Evolutionary conservation across 1,140 invertebrate genomes (phyloP).

Genomic region (Periplaneta americana): DNA sequence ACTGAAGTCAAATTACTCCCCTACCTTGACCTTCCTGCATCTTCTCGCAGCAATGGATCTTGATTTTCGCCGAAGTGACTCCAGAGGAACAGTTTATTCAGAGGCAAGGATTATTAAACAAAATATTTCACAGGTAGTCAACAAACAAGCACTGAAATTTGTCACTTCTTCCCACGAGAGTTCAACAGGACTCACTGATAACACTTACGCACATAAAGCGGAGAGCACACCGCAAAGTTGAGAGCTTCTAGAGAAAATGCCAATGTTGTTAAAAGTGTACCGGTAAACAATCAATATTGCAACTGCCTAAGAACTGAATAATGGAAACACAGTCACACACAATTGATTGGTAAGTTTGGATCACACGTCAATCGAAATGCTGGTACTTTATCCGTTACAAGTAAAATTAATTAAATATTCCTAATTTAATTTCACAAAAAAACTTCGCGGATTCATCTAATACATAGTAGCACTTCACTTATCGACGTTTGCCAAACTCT

Average conservation of each 20-base stretch:
- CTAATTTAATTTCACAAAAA: no score
- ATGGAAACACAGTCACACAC: no score
- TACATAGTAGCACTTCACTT: neutral
- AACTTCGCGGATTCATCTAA: no score
- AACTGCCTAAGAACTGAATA: no score
- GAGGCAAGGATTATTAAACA: constrained; percentile 11
- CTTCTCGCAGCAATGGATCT: constrained; percentile 61
- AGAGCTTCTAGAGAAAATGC: no score
- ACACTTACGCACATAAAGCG: neutral
- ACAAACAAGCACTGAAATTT: neutral
- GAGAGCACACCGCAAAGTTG: no score
- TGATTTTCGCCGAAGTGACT: constrained; percentile 61
- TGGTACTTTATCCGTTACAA: no score
- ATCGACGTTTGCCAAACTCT: neutral
- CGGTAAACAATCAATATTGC: no score
- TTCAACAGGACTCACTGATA: neutral
- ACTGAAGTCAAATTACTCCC: no score
- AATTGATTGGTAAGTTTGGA: no score
- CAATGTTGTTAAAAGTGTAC: no score
- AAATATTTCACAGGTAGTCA: constrained; percentile 16
- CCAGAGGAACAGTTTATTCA: constrained; percentile 42
- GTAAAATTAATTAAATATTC: no score
- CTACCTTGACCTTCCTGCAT: constrained; percentile 61
- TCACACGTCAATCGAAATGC: neutral
- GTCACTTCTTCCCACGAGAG: neutral